Evolutionary conservation across 2,888 invertebrate species (phyloP).

Genomic region (Smittia aterrima): DNA sequence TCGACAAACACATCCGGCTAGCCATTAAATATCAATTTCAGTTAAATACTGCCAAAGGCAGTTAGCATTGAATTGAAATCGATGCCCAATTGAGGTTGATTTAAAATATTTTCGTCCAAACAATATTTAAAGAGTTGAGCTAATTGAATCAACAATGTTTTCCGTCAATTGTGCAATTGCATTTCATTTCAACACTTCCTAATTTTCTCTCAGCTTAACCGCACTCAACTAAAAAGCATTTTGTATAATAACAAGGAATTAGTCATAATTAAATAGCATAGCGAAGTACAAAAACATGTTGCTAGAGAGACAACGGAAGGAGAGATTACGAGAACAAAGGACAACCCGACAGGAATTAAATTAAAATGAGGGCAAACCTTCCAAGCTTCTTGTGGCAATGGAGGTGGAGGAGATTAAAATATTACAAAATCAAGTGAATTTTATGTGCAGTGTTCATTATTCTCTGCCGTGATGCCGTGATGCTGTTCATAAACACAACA

Average conservation of each 20-base stretch:
- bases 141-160: too few species aligned
- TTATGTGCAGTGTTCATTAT: slow-evolving; percentile 22
- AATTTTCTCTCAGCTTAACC: not conserved
- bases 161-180: too few species aligned
- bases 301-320: slow-evolving; percentile 55
- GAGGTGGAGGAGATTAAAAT: slow-evolving; percentile 50
- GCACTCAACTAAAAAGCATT: slow-evolving; percentile 10
- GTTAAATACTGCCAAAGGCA: not conserved
- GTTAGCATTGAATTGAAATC: not conserved
- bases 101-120: not conserved
- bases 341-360: slow-evolving; percentile 54
- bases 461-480: slow-evolving; percentile 13
- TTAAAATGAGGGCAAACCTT: slow-evolving; percentile 50
- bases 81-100: not conserved
- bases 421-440: slow-evolving; percentile 47
- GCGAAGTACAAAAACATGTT: slow-evolving; percentile 52
- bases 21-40: slow-evolving; percentile 15
- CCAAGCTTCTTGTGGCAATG: too few species aligned
- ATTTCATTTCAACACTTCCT: too few species aligned
- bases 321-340: slow-evolving; percentile 61
- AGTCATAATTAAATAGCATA: slow-evolving; percentile 43
- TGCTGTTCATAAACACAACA: slow-evolving; percentile 36
- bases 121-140: too few species aligned
- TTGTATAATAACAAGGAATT: slow-evolving; percentile 23
- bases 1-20: not conserved